Base-by-base conservation (phyloP, 1,140 invertebrate genomes). In the Nylanderia fulva region DNA sequence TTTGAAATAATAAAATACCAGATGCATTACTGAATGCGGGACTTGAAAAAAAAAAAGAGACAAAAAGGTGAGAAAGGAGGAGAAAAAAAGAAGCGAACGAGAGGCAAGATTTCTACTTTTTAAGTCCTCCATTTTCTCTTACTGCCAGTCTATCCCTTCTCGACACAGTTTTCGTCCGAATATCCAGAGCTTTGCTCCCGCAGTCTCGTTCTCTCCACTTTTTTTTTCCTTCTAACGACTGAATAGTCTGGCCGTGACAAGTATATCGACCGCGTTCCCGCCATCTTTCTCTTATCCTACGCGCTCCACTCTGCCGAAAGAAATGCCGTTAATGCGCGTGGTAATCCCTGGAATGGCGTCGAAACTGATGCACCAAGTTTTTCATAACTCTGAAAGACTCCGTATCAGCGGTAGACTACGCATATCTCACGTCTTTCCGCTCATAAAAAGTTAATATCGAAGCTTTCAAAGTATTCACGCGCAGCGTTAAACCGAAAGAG, bases 261-360 rank as follows among this genome's bases (percentile, higher is more conserved):
- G 85, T 88, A 84, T 86, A 88, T 88, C 86, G 86, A 88, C 77
- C 86, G 69, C 69, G 64, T n/a, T 48, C 61, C 8, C 75, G 33
- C 39, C 68, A 52, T 56, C 83, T 79, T 24, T 64, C 60, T 76
- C 60, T 68, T 29, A n/a, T 18, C n/a, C n/a, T 58, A 33, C 83
- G 48, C 36, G 52, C 61, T 74, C 36, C n/a, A 29, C 21, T 29
- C 48, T 29, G 24, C 52, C 84, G 39, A 82, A 85, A 87, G 84
- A 86, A 85, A 84, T 36, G 54, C 82, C 63, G 66, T 58, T 86
- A 86, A 86, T 61, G 85, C 58, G 52, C 68, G 69, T 39, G 66
- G 56, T 64, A 48, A 72, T 48, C 45, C 21, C 29, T 21, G 75
- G 54, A 80, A 85, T 85, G 64, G 64, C 33, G 15, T 61, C 45